Conservation (phyloP, 2,888 invertebrate genomes). For the Serrognathus titanus region DNA sequence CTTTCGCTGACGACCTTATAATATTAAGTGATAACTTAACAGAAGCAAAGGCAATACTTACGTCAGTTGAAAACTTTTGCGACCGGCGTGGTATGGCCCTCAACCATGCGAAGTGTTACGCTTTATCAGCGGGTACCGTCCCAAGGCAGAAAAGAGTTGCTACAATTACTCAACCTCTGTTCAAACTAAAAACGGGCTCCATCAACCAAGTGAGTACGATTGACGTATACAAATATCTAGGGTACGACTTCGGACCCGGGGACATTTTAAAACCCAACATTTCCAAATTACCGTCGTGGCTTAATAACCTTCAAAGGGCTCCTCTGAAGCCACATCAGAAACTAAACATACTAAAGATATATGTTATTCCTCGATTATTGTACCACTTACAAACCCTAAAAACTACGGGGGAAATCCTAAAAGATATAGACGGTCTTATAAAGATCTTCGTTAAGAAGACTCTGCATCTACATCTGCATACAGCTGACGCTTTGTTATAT, state of each 20-base stretch:
- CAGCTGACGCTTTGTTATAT: conserved; percentile 19
- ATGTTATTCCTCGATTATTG: conserved; percentile 35
- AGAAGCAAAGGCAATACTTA: conserved; percentile 15
- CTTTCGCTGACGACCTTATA: conserved; percentile 43
- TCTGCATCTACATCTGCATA: conserved; percentile 33
- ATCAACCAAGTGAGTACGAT: background rate
- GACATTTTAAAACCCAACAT: conserved; percentile 24
- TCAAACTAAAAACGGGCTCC: background rate
- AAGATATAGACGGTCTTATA: conserved; percentile 35
- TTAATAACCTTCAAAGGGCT: no score
- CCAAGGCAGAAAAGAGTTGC: conserved; percentile 8
- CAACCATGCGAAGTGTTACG: conserved; percentile 18
- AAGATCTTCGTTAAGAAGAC: conserved; percentile 31
- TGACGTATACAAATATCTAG: conserved; percentile 29
- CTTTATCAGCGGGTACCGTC: conserved; percentile 9
- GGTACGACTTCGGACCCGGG: conserved; percentile 30
- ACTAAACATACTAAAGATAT: conserved; percentile 32
- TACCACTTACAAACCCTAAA: background rate
- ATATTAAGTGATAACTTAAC: conserved; percentile 34
- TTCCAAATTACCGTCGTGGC: no score
- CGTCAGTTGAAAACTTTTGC: conserved; percentile 16
- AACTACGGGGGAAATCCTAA: conserved; percentile 22
- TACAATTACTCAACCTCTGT: conserved; percentile 2
- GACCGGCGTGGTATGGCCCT: conserved; percentile 24
- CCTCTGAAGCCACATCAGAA: no score